These are phyloP conservation scores for Beroe ovata DNA, from an alignment of 37 sponge, comb jelly and placozoan genomes.

Conservation along the genomic window DNA sequence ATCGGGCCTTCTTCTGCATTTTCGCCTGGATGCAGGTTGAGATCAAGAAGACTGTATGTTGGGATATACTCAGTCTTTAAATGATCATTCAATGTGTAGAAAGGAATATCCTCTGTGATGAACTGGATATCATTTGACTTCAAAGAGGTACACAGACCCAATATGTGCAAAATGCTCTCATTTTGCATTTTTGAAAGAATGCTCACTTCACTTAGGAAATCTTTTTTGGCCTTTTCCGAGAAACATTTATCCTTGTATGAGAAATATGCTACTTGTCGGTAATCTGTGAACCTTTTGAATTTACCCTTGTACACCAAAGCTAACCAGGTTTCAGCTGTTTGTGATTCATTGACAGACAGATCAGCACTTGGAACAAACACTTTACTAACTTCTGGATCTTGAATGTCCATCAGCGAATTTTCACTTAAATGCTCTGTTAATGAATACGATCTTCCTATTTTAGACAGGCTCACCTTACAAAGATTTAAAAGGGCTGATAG, in stretches of 20 bases:
- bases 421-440: slow-evolving; percentile 7
- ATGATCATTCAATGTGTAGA: slow-evolving; percentile 45
- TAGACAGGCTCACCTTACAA: neutral
- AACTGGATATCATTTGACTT: neutral
- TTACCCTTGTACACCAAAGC: neutral
- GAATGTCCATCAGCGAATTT: neutral
- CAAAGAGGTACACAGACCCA: neutral
- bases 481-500: slow-evolving; percentile 20
- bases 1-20: neutral
- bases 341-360: neutral
- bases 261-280: neutral
- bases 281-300: neutral
- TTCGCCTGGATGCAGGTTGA: neutral
- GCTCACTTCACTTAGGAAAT: neutral
- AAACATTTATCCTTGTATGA: neutral
- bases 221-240: slow-evolving; percentile 10
- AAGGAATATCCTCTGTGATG: slow-evolving; percentile 40
- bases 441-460: neutral
- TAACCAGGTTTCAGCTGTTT: slow-evolving; percentile 19
- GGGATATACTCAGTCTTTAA: slow-evolving; percentile 52
- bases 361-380: neutral
- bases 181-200: neutral
- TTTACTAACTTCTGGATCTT: slow-evolving; percentile 37
- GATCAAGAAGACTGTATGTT: slow-evolving; percentile 4
- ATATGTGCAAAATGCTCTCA: slow-evolving; percentile 12